Evolutionary conservation across 2,113 vertebrate species (phyloP).

Genomic region (Malurus melanocephalus): DNA sequence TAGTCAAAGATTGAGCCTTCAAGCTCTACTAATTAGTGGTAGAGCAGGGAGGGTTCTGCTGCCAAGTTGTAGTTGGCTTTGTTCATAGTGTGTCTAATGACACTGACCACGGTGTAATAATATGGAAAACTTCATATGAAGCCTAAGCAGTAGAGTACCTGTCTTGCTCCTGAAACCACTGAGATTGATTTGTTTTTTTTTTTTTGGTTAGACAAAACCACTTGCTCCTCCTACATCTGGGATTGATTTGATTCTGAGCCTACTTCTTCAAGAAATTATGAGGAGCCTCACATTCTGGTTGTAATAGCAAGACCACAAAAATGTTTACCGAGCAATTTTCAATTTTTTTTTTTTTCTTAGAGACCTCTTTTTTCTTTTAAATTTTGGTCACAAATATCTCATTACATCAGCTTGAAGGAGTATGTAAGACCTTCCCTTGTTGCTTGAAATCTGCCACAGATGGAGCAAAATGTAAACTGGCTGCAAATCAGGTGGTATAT

Average conservation of each 20-base stretch:
- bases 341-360: rapidly evolving
- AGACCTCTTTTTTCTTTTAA: neutral
- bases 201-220: too few species aligned
- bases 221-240: neutral
- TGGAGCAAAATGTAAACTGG: neutral
- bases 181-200: neutral
- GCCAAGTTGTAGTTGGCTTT: neutral
- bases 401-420: neutral
- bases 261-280: neutral
- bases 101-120: neutral
- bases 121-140: neutral
- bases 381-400: neutral
- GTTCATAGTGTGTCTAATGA: neutral
- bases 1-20: neutral
- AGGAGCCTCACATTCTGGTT: neutral
- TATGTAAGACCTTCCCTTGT: neutral
- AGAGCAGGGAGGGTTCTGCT: neutral
- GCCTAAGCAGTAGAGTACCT: neutral
- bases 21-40: neutral
- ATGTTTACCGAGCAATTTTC: neutral
- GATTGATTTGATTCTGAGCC: neutral
- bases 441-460: neutral
- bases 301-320: neutral
- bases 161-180: neutral
- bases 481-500: neutral